Base-by-base conservation (phyloP, 2,888 invertebrate genomes). In the Pterobdella sp. region DNA sequence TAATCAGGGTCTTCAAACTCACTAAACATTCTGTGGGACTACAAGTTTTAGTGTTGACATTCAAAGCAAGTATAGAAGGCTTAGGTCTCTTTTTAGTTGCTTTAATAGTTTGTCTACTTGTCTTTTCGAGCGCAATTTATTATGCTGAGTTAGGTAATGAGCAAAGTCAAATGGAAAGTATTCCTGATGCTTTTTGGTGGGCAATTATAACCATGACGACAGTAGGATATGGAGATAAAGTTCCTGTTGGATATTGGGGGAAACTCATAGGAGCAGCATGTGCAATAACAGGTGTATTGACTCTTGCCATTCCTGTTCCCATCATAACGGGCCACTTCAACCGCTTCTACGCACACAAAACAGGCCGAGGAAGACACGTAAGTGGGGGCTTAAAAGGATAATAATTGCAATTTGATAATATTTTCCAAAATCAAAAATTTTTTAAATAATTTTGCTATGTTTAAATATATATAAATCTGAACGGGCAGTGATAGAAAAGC, bases 1-100 rank as follows among this genome's bases (percentile, higher is more conserved):
- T 86, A 42, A 79, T 84, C 34, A 76, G 84, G 75, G 80, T 86
- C 74, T 86, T 86, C 79, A 86, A 86, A 78, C 80, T 86, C 70
- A 84, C 84, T 69, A 84, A 84, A 77, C 86, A 86, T 78, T 86
- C 85, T 3, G 82, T 84, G 18, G 86, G 86, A 29, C 81, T 86
- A 34, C 86, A 86, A 79, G 85, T 86, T 36, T 80, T 86, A 37
- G 82, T 85, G 67, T 81, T 85, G 74, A 86, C 86, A 14, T 86
- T 86, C 80, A 80, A 82, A 76, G 85, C 85, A n/a, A 84, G 84
- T 73, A 77, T 85, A 1, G 84, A 85, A 77, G 85, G 85, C 37
- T 80, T 85, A 72, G 80, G 82, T 52, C 79, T 85, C 60, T 84
- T 86, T 75, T 81, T 85, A 22, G 84, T 86, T n/a, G 85, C 85